Percentiles rank a stretch among this genome's conserved stretches.
Evolutionary conservation across 2,797 vertebrate species (phyloP).

Genomic region (Streptopelia turtur): DNA sequence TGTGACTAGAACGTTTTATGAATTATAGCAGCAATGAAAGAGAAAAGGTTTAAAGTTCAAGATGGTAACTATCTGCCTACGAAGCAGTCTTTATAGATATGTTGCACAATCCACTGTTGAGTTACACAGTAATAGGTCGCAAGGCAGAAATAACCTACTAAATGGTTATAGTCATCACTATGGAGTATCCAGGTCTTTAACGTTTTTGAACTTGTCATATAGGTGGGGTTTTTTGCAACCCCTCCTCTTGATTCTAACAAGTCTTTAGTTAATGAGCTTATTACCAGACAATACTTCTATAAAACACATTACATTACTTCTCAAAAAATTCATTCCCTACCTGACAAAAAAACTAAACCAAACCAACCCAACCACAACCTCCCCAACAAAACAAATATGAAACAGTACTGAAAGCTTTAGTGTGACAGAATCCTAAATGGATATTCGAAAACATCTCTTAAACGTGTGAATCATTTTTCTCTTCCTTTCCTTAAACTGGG

Average conservation of each 20-base stretch:
- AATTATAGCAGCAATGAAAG: conserved; percentile 36
- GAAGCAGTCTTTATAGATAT: not conserved
- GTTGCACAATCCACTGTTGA: not conserved
- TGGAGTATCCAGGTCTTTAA: not conserved
- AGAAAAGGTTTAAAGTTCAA: conserved; percentile 62
- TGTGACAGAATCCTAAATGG: not conserved
- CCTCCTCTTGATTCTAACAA: not conserved
- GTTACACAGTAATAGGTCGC: not conserved
- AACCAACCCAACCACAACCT: not conserved
- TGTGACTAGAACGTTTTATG: not conserved
- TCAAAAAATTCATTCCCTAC: not conserved
- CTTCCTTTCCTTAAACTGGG: not conserved
- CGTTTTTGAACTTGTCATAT: not conserved
- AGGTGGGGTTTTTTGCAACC: not conserved
- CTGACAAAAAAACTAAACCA: not conserved
- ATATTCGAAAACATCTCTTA: not conserved
- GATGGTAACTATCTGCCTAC: not conserved
- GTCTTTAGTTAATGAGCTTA: not conserved
- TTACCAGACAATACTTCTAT: not conserved
- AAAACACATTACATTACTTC: not conserved
- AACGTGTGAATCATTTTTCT: accelerated
- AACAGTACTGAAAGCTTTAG: not conserved
- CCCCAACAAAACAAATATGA: not conserved
- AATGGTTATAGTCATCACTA: not conserved
- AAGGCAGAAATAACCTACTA: not conserved